These are phyloP conservation scores for human DNA, from an alignment of 2,113 vertebrate genomes.

Conservation along the genomic window DNA sequence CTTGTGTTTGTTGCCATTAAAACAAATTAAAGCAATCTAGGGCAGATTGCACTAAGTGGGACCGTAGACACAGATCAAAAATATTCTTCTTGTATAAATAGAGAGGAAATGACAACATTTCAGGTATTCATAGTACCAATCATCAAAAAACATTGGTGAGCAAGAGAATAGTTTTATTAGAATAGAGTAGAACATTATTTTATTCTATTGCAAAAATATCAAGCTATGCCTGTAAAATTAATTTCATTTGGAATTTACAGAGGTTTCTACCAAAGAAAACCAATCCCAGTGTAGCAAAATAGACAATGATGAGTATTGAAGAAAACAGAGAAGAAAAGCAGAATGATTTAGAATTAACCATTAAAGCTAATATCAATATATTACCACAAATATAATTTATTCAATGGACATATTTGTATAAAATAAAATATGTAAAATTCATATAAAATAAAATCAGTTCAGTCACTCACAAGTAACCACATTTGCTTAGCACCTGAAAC, in stretches of 20 bases:
- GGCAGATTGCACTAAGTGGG: neutral
- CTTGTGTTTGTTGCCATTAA: neutral
- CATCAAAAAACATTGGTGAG: neutral
- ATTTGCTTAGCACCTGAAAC: neutral
- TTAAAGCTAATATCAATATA: neutral
- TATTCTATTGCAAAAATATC: neutral
- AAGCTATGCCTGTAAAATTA: neutral
- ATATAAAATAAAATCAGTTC: neutral
- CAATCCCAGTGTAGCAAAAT: neutral
- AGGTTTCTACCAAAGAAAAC: neutral
- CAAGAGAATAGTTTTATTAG: neutral
- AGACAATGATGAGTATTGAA: neutral
- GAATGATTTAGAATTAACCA: neutral
- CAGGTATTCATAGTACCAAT: neutral
- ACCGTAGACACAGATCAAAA: neutral
- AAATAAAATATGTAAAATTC: neutral
- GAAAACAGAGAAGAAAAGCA: neutral
- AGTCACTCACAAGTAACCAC: neutral
- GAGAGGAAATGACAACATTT: neutral
- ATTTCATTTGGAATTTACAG: neutral
- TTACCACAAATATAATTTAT: neutral
- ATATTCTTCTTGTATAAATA: neutral
- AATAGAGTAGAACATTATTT: neutral
- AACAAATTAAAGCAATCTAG: neutral
- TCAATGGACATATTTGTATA: neutral